These are phyloP conservation scores for Steatornis caripensis DNA, from an alignment of 2,113 vertebrate genomes.

Conservation along the genomic window DNA sequence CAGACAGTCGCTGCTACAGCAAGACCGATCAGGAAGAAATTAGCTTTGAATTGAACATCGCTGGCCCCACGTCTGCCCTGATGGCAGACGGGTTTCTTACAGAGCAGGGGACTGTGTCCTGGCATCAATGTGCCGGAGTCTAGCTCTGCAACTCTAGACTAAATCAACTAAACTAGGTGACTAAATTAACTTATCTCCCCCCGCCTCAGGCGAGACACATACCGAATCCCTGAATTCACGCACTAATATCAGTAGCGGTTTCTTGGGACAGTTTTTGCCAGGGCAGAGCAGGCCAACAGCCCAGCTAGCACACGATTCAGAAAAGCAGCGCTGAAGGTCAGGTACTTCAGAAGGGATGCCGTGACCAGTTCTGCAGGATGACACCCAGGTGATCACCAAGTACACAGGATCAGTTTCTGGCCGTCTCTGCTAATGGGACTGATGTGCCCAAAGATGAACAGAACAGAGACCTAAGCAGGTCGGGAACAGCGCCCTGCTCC, in stretches of 20 bases:
- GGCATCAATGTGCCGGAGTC: neutral
- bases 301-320: neutral
- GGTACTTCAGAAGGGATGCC: neutral
- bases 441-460: neutral
- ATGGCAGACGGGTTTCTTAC: neutral
- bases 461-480: neutral
- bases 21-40: neutral
- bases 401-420: fast-evolving
- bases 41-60: neutral
- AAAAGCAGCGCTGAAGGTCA: neutral
- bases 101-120: neutral
- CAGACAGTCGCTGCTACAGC: neutral
- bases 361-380: neutral
- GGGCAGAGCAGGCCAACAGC: neutral
- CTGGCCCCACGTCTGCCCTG: neutral
- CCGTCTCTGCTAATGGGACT: neutral
- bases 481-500: neutral
- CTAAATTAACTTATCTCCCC: neutral
- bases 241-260: neutral
- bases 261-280: neutral
- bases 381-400: neutral
- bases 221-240: neutral
- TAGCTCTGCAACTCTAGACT: neutral
- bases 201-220: fast-evolving
- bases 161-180: neutral